Conservation (phyloP, 2,797 vertebrate genomes). For the Psittacula derbiana region DNA sequence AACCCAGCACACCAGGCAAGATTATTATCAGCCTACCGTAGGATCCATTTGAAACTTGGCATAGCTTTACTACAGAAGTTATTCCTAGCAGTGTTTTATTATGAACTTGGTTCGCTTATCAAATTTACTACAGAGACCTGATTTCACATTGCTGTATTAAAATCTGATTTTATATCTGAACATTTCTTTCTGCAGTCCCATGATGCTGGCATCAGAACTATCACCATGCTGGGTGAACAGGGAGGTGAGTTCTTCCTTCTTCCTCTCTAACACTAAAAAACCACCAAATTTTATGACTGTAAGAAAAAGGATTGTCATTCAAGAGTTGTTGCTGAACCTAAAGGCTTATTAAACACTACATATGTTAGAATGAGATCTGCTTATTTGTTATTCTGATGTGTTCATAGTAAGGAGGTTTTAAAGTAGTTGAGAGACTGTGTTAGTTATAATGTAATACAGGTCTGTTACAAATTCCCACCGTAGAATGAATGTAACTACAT, state of each 20-base stretch:
- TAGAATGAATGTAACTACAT: background rate
- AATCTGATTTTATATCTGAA: background rate
- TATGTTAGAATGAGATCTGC: background rate
- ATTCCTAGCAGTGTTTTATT: background rate
- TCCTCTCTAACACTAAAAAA: background rate
- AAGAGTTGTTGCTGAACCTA: background rate
- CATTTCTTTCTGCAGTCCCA: slow-evolving; percentile 79
- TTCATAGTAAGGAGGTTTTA: background rate
- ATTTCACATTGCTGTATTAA: background rate
- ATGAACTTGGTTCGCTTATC: background rate
- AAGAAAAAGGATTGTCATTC: background rate
- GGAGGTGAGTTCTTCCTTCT: slow-evolving; percentile 82
- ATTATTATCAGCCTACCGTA: background rate
- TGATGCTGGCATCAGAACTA: slow-evolving; percentile 90
- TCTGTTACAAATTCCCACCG: background rate
- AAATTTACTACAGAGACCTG: background rate
- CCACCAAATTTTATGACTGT: background rate
- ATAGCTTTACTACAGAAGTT: background rate
- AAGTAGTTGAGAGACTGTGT: background rate
- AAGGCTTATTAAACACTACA: background rate
- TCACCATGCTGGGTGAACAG: slow-evolving; percentile 92
- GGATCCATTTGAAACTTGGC: background rate
- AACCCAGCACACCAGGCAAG: background rate
- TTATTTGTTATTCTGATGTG: background rate
- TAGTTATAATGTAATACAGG: background rate